Evolutionary conservation across 2,888 invertebrate species (phyloP), one percentile per base, ranked within the genome.

Genomic region (Spisula subtruncata): DNA sequence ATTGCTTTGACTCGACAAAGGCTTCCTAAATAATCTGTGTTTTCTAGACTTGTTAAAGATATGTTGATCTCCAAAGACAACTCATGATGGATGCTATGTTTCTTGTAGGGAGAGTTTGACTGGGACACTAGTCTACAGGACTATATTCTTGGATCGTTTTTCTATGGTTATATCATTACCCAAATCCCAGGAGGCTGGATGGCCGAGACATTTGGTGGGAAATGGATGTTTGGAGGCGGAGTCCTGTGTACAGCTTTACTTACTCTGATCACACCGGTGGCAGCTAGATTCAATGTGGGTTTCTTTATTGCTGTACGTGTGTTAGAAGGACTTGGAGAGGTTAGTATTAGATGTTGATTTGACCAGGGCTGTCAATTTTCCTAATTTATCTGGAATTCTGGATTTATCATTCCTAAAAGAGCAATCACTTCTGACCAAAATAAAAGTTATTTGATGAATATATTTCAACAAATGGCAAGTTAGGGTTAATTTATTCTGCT

Each of bases 131-230:
- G 93, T 75, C 94, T 94, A 29, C 96, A 96, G 84, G 96, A 96
- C 4, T 86, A 95, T 25, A 94, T 96, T 14, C 93, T 96, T 6
- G 96, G 96, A 0, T 93, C 96, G 5, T 96, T 96, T 91, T 96
- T 96, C 95, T 96, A 96, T 90, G 96, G 96, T 8, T 96, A 96
- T 92, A 95, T 96, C 35, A 60, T 95, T 14, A 96, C 96, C 0
- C 96, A 96, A 92, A 87, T 96, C 41, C 96, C 96, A 18, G 96
- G 96, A 2, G 96, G 96, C 1, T 96, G 94, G 94, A 95, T 98
- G 48, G 98, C 98, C 0, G 98, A 98, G 95, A 97, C 97, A 93
- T 98, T 98, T 93, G 98, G 98, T 20, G 99, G 98, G n/a, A 98
- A 98, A 96, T 98, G 98, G 97, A 98, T 98, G 0, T 97, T 98